Conservation (phyloP, 2,888 invertebrate genomes). For the Taphrorychus bicolor region DNA sequence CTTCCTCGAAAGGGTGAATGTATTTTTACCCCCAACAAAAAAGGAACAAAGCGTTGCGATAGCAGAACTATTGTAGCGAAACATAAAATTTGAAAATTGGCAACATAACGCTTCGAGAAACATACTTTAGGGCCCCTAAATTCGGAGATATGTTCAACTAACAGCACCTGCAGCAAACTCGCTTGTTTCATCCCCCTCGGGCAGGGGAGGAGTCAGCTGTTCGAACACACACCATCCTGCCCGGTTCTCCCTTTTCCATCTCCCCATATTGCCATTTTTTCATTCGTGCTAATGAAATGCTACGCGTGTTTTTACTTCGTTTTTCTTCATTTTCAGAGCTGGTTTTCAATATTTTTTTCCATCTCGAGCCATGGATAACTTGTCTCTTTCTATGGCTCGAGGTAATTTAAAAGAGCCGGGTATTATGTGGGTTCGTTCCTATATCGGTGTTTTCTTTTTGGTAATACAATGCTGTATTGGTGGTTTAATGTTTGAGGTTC, state of each 20-base stretch:
- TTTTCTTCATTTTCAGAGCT: not conserved
- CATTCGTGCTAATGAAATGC: constrained; percentile 8
- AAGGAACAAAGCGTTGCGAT: no score
- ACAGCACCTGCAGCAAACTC: constrained; percentile 31
- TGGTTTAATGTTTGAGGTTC: no score
- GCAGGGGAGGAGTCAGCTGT: constrained; percentile 36
- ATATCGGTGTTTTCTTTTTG: no score
- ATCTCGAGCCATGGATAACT: not conserved
- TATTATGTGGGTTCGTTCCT: not conserved
- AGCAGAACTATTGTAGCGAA: not conserved
- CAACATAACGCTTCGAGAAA: constrained; percentile 1
- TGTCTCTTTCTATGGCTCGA: constrained; percentile 5
- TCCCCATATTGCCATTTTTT: constrained; percentile 28
- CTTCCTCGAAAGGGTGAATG: no score
- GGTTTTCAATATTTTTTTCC: constrained; percentile 9
- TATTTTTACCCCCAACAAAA: no score
- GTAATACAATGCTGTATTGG: no score
- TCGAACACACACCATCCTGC: constrained; percentile 28
- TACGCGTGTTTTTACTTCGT: constrained; percentile 1
- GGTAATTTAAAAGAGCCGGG: constrained; percentile 2
- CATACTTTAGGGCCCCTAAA: constrained; percentile 16
- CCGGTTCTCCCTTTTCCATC: constrained; percentile 28
- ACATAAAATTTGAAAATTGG: constrained; percentile 4
- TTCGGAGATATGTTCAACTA: constrained; percentile 29
- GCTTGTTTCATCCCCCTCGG: constrained; percentile 30